Evolutionary conservation across 2,888 invertebrate genomes (phyloP).

Genomic region (Melipona bicolor): DNA sequence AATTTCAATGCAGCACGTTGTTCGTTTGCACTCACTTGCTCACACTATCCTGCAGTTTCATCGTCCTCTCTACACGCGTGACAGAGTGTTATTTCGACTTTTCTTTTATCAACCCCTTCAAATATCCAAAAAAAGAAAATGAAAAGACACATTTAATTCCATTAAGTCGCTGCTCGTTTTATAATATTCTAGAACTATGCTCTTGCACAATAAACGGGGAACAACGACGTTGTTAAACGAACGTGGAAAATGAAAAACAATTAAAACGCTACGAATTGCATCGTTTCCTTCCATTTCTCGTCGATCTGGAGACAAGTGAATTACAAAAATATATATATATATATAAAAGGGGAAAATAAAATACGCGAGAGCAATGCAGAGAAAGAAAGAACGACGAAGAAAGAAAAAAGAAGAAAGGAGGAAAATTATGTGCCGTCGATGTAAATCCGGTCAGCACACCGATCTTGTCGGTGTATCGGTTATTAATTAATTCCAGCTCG

Average conservation of each 20-base stretch:
- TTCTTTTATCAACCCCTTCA: not conserved
- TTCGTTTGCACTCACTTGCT: not conserved
- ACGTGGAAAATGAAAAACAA: not conserved
- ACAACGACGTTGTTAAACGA: not conserved
- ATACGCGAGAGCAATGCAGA: not conserved
- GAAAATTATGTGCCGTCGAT: not conserved
- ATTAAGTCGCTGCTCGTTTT: not conserved
- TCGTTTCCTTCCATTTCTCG: not conserved
- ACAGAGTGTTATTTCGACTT: not conserved
- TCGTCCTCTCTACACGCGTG: not conserved
- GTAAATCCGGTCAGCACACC: slow-evolving; percentile 18
- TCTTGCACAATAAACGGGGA: not conserved
- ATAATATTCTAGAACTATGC: not conserved
- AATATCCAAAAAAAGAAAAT: too few relatives aligned
- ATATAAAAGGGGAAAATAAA: not conserved
- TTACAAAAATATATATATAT: too few relatives aligned
- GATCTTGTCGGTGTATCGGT: slow-evolving; percentile 60
- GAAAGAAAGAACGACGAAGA: too few relatives aligned
- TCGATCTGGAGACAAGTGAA: not conserved
- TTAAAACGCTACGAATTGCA: not conserved
- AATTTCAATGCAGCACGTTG: not conserved
- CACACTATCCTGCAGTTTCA: not conserved
- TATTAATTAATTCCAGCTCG: slow-evolving; percentile 71
- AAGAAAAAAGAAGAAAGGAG: not conserved
- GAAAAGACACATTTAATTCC: not conserved